Base-by-base conservation (phyloP, 2,113 vertebrate species). In the Dicrurus megarhynchus region DNA sequence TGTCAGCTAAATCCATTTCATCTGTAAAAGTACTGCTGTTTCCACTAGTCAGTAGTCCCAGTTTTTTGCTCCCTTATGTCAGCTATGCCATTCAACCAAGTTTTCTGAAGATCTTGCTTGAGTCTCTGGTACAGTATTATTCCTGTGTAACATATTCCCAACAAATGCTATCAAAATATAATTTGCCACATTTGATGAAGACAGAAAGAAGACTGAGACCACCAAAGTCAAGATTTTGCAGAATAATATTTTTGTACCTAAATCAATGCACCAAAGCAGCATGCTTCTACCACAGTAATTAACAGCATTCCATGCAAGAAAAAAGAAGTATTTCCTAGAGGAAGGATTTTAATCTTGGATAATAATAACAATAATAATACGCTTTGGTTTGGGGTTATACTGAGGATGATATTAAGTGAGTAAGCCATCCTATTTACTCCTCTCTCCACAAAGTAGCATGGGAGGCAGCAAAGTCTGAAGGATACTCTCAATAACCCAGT, bases 391-490 rank as follows among this genome's bases (percentile, higher is more conserved):
- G 33, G 16, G 24, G 9, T 80, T 75, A 37, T 69, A 53, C 57
- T 53, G 53, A 83, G 67, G 53, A 73, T 83, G 71, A 53, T 30
- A 78, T 33, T 60, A 69, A 82, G n/a, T 49, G 24, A 28, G 13
- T 60, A 93, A 83, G 22, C n/a, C 53, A 39, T 69, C 64, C 67
- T 49, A 50, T 71, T 65, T 86, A 55, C 18, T 90, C 44, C 50
- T 71, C 63, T 77, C 24, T 85, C 79, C 49, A 81, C 75, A 79
- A 92, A 89, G 56, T 35, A 89, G 42, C 1, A 2, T 67, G 68
- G 47, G 77, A 94, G 86, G 77, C 64, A 92, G 68, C 49, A 82
- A 84, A 93, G 32, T 35, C 81, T 84, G 71, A 76, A 94, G 78
- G 81, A 93, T 44, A 76, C 22, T 84, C 44, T 73, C 65, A 77